Percentiles rank a stretch among this genome's conserved stretches.
Evolutionary conservation across 2,113 vertebrate species (phyloP).

Genomic region (Camelus dromedarius): DNA sequence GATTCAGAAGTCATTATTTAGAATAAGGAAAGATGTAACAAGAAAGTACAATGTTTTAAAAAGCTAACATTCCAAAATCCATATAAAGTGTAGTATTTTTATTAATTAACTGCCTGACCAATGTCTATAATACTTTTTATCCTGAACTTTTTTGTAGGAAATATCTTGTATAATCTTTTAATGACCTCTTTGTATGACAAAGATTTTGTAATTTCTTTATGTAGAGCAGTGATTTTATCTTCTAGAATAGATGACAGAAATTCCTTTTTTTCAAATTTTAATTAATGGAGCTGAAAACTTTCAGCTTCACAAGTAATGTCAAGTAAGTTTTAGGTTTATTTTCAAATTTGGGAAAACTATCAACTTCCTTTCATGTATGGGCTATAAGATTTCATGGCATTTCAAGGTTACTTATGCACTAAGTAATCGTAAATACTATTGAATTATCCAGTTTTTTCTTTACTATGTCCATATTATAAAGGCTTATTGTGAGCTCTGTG

Average conservation of each 20-base stretch:
- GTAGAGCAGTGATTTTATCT: neutral
- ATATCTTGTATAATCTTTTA: neutral
- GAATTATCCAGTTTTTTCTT: neutral
- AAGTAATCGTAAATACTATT: neutral
- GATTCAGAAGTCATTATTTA: neutral
- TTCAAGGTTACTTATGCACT: neutral
- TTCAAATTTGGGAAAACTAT: neutral
- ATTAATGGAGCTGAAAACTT: slow-evolving; percentile 23
- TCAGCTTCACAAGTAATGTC: neutral
- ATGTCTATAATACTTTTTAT: neutral
- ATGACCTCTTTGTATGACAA: neutral
- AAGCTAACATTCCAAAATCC: neutral
- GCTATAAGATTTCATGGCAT: neutral
- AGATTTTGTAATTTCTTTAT: slow-evolving; percentile 28
- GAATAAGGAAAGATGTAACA: neutral
- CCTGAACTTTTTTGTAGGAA: neutral
- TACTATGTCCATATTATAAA: neutral
- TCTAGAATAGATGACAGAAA: slow-evolving; percentile 11
- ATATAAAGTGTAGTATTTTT: neutral
- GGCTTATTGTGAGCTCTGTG: neutral
- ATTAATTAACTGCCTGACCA: neutral
- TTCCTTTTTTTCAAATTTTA: neutral
- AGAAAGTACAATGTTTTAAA: neutral
- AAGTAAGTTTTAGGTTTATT: neutral
- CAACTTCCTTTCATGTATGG: neutral